These are phyloP conservation scores for Chaetodon auriga DNA, from an alignment of 2,113 vertebrate genomes.

Conservation along the genomic window DNA sequence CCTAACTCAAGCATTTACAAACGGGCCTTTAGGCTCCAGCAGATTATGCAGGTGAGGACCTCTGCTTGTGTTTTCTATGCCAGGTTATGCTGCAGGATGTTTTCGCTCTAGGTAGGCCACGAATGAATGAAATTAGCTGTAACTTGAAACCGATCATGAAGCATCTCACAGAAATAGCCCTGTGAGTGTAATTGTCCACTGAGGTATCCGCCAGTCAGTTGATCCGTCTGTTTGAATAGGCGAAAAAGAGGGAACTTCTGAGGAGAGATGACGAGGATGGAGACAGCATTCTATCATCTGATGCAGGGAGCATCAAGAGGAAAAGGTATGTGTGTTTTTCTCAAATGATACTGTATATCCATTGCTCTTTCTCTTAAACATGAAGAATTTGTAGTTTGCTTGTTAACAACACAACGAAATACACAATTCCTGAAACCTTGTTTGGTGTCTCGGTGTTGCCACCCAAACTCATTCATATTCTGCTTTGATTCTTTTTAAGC, in stretches of 20 bases:
- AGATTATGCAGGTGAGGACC: slow-evolving; percentile 92
- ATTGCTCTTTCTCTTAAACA: not conserved
- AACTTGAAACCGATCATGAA: not conserved
- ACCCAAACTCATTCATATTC: not conserved
- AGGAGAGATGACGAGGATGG: slow-evolving; percentile 95
- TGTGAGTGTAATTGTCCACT: not conserved
- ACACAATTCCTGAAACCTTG: not conserved
- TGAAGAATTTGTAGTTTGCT: not conserved
- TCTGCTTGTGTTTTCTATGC: not conserved
- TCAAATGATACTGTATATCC: too few species aligned
- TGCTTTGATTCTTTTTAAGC: slow-evolving; percentile 54
- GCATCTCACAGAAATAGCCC: not conserved
- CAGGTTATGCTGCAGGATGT: not conserved
- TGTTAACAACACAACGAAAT: not conserved
- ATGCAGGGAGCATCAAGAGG: slow-evolving; percentile 92
- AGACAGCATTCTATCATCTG: slow-evolving; percentile 96
- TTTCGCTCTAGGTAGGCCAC: not conserved
- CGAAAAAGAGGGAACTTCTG: slow-evolving; percentile 93
- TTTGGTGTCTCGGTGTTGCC: not conserved
- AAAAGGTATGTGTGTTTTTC: slow-evolving; percentile 88
- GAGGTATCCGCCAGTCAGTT: not conserved
- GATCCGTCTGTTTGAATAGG: slow-evolving; percentile 79
- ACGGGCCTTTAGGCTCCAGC: slow-evolving; percentile 94
- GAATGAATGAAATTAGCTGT: not conserved
- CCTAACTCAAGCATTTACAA: slow-evolving; percentile 98